A percentile compares a stretch with the other conserved stretches of the same genome.
These are phyloP conservation scores for Cheilosia vernalis DNA, from an alignment of 2,888 invertebrate species.

Conservation along the genomic window DNA sequence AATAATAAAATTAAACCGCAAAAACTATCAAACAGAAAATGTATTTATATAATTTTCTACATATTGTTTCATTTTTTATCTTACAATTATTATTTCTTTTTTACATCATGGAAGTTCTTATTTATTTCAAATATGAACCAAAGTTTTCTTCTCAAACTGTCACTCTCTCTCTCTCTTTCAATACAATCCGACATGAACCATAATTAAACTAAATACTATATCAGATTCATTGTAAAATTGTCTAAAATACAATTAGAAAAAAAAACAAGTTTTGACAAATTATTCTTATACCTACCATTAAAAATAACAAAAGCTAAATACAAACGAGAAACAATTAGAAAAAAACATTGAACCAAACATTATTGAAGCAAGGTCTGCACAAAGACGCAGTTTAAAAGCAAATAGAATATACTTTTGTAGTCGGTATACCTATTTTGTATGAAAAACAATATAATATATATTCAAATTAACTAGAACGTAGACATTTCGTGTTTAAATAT, in stretches of 20 bases:
- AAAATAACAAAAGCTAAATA: constrained; percentile 6
- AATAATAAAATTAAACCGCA: constrained; percentile 22
- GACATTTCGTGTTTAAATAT: constrained; percentile 18
- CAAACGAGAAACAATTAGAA: constrained; percentile 16
- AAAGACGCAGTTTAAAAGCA: constrained; percentile 28
- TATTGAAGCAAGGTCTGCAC: constrained; percentile 22
- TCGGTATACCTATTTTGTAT: constrained; percentile 56
- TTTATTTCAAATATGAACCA: constrained; percentile 41
- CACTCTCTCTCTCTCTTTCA: constrained; percentile 15
- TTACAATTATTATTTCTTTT: constrained; percentile 65
- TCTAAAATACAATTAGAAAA: constrained; percentile 48
- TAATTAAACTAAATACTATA: constrained; percentile 38
- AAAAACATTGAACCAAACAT: constrained; percentile 11
- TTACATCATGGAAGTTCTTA: constrained; percentile 63
- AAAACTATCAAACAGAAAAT: constrained; percentile 62
- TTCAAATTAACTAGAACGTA: constrained; percentile 26
- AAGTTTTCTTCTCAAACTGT: constrained; percentile 11
- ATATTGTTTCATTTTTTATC: constrained; percentile 71
- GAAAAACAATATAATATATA: constrained; percentile 6
- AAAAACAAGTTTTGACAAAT: constrained; percentile 22
- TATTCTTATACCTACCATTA: constrained; percentile 32
- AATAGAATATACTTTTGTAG: constrained; percentile 41
- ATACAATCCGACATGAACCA: constrained; percentile 55
- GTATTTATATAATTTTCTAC: constrained; percentile 66
- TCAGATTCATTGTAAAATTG: constrained; percentile 68